Evolutionary conservation across 1,140 invertebrate genomes (phyloP).

Genomic region (Macrostomum lignano): DNA sequence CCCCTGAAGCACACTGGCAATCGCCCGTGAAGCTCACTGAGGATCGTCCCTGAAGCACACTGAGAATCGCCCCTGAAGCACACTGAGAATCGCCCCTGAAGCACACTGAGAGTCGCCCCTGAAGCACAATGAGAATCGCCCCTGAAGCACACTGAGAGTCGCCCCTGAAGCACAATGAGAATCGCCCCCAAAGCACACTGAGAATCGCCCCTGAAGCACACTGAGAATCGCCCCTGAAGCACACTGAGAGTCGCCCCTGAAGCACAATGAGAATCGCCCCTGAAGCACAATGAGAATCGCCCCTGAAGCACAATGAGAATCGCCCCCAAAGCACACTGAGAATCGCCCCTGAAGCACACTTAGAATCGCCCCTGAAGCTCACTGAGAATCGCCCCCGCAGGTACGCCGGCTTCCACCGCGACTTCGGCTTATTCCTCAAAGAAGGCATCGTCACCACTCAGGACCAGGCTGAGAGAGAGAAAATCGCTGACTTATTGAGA

Average conservation of each 20-base stretch:
- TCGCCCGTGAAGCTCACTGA: too few species aligned
- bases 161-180: conserved; percentile 1
- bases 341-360: conserved; percentile 1
- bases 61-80: conserved; percentile 1
- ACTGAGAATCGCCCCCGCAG: too few species aligned
- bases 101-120: neutral
- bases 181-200: too few species aligned
- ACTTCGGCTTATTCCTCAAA: conserved; percentile 70
- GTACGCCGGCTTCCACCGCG: conserved; percentile 57
- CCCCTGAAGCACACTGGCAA: too few species aligned
- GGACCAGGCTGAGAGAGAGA: conserved; percentile 50
- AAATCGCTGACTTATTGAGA: conserved; percentile 56
- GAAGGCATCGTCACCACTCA: conserved; percentile 62
- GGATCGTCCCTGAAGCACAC: conserved; percentile 2
- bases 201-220: conserved; percentile 2
- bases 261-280: neutral
- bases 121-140: conserved; percentile 2
- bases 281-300: conserved; percentile 4
- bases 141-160: conserved; percentile 1
- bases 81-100: conserved; percentile 3
- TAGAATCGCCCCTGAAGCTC: neutral
- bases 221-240: conserved; percentile 1
- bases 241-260: conserved; percentile 2
- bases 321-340: neutral
- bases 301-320: conserved; percentile 2